Evolutionary conservation across 1,140 invertebrate genomes (phyloP), one percentile per base, ranked within the genome.

Genomic region (Pseudobourletiella spinata): DNA sequence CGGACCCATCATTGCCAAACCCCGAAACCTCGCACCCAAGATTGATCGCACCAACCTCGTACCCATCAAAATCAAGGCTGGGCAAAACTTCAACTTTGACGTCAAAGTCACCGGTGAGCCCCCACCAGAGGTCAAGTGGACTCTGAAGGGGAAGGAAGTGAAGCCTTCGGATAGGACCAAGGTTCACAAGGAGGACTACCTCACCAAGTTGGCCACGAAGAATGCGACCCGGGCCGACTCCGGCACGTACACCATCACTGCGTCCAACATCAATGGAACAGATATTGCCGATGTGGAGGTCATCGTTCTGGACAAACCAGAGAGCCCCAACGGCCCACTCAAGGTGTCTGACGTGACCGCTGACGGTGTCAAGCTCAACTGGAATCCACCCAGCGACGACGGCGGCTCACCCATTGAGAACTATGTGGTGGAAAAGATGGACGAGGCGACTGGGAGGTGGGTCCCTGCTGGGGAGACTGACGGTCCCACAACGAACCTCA

Each of bases 381-480:
- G 93, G 93, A 89, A 85, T 68, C 88, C 90, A 65, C 94, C 94
- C 2, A 81, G 85, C 15, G 65, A 95, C 74, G 90, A 96, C 72
- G 90, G 90, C 30, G 90, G 91, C 11, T 84, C 87, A 69, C 89
- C 90, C 6, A 83, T 95, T 69, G 90, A 93, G 16, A 88, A 87
- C 61, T 98, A 97, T 72, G 76, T 93, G 16, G 86, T 97, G 48
- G 94, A 98, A 74, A 94, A 94, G 76, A 85, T 95, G 81, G 94
- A 98, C 75, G 87, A 95, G 74, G 84, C 85, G 39, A 91, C 89
- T 18, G 91, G 77, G n/a, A 80, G 89, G 39, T 98, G 95, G 94
- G 87, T 95, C 43, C 89, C 86, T 35, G 90, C 87, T 20, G 91
- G 89, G 1, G 89, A 94, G 80, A 93, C 90, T 3, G 82, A 84